A percentile compares a stretch with the other conserved stretches of the same genome.
phyloP scores from a whole-genome alignment of 2,113 vertebrate genomes.

The Eclectus roratus region DNA sequence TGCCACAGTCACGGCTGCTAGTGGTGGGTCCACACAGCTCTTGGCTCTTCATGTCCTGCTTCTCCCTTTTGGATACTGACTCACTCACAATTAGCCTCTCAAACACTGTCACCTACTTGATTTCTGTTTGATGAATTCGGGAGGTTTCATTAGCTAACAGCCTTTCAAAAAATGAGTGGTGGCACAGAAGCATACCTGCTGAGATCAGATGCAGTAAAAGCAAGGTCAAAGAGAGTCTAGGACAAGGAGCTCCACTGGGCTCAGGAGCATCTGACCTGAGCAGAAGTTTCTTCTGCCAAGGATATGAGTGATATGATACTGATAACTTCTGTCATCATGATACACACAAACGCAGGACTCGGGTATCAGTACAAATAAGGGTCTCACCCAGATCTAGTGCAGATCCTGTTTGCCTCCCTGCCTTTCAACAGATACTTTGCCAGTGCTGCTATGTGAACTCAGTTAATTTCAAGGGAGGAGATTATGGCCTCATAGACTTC shows the following conservation, averaged over 20 bases:
- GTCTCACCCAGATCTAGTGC: not conserved
- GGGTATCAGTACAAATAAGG: fast-evolving
- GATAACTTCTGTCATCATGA: not conserved
- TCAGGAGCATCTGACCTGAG: not conserved
- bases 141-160: not conserved
- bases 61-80: not conserved
- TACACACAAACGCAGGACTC: not conserved
- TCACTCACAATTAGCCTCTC: not conserved
- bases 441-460: not conserved
- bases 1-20: fast-evolving
- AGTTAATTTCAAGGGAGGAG: not conserved
- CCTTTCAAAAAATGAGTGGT: not conserved
- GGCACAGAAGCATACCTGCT: not conserved
- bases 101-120: not conserved
- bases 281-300: not conserved
- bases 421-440: not conserved
- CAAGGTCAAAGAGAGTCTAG: not conserved
- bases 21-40: not conserved
- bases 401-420: not conserved
- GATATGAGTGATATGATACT: fast-evolving
- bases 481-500: not conserved
- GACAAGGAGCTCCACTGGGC: not conserved
- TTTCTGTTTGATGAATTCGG: not conserved
- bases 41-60: not conserved
- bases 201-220: not conserved